Evolutionary conservation across 1,140 invertebrate species (phyloP).

Genomic region (Drosophila aff.): DNA sequence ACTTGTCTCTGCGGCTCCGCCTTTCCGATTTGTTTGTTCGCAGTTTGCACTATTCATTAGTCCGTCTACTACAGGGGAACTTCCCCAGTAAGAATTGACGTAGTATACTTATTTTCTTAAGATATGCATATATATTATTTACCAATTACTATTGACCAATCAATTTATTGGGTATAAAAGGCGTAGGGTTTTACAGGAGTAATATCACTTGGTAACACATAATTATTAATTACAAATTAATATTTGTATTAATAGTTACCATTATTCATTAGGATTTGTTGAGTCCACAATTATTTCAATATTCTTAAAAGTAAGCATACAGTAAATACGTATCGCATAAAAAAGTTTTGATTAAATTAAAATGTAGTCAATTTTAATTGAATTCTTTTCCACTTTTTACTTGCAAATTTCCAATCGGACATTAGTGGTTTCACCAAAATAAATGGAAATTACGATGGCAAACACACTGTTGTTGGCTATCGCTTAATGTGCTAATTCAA

Average conservation of each 20-base stretch:
- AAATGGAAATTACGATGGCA: conserved; percentile 11
- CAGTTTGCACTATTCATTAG: conserved; percentile 7
- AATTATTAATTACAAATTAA: too few relatives aligned
- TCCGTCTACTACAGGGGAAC: conserved; percentile 1
- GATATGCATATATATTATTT: neutral
- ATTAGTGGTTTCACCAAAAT: neutral
- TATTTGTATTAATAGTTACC: too few relatives aligned
- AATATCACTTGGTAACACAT: too few relatives aligned
- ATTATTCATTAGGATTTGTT: too few relatives aligned
- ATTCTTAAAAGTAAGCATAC: too few relatives aligned
- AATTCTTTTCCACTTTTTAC: neutral
- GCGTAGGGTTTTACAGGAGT: neutral
- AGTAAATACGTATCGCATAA: too few relatives aligned
- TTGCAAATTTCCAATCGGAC: neutral
- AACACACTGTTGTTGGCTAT: conserved; percentile 14
- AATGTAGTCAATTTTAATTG: neutral
- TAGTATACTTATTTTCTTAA: neutral
- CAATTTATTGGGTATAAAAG: neutral
- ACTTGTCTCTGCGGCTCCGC: neutral
- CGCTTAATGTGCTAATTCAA: conserved; percentile 26
- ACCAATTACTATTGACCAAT: too few relatives aligned
- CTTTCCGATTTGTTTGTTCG: conserved; percentile 3
- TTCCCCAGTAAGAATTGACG: neutral
- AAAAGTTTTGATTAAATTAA: neutral
- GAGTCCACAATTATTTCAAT: too few relatives aligned